Conservation (phyloP, 1,140 invertebrate species). For the Drosophila suzukii region DNA sequence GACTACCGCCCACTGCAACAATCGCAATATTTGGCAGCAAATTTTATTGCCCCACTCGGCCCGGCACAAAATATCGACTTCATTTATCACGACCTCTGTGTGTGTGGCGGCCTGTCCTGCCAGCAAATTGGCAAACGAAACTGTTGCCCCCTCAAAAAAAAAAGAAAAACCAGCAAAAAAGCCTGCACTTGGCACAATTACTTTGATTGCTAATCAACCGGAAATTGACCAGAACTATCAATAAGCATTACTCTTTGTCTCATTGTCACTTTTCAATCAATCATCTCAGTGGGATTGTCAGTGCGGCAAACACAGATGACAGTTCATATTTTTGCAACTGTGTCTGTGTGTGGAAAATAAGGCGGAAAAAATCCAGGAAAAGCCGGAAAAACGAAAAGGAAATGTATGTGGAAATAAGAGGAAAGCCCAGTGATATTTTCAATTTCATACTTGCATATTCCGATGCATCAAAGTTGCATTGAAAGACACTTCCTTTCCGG, state of each 20-base stretch:
- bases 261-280: conserved; percentile 26
- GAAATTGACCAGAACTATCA: conserved; percentile 16
- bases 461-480: conserved; percentile 40
- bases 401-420: conserved; percentile 15
- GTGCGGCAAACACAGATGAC: conserved; percentile 58
- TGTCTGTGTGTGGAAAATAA: conserved; percentile 13
- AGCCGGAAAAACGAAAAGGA: not conserved
- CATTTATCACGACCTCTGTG: conserved; percentile 49
- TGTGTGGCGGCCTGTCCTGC: conserved; percentile 10
- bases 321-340: conserved; percentile 71
- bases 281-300: not conserved
- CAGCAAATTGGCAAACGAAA: conserved; percentile 59
- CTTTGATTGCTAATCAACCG: conserved; percentile 60
- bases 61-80: conserved; percentile 53
- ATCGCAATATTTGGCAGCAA: conserved; percentile 61
- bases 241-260: conserved; percentile 19
- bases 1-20: conserved; percentile 3
- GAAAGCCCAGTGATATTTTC: conserved; percentile 33
- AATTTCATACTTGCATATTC: conserved; percentile 12
- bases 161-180: not conserved
- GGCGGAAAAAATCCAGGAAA: not conserved
- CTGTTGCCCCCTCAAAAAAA: not conserved
- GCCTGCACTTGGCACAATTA: conserved; percentile 52
- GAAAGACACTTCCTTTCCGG: conserved; percentile 1
- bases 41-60: conserved; percentile 39